These are phyloP conservation scores for Mesochorus sp. DNA, from an alignment of 2,888 invertebrate species.

Conservation along the genomic window DNA sequence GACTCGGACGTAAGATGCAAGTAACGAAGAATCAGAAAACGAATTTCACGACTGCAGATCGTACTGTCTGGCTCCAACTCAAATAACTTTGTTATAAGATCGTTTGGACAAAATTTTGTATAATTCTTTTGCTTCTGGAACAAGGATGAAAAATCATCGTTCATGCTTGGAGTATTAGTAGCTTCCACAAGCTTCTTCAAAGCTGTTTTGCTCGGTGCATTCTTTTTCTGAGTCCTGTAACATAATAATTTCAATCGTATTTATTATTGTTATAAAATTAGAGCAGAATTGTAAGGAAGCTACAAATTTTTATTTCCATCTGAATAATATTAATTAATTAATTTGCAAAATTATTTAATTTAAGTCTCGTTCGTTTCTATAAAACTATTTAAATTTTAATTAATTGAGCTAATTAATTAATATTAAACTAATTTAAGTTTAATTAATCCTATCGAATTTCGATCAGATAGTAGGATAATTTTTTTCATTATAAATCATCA, in stretches of 20 bases:
- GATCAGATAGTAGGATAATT: too few relatives aligned
- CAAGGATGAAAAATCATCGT: background rate
- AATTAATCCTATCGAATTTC: too few relatives aligned
- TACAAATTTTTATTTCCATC: too few relatives aligned
- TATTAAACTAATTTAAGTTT: too few relatives aligned
- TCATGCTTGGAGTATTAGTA: background rate
- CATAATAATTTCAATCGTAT: too few relatives aligned
- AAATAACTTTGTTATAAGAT: slow-evolving; percentile 23
- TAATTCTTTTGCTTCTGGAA: background rate
- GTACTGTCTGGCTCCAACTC: background rate
- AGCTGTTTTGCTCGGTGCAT: background rate
- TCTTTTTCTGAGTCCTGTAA: background rate
- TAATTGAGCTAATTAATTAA: too few relatives aligned
- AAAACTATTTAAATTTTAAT: too few relatives aligned
- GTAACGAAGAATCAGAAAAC: slow-evolving; percentile 30
- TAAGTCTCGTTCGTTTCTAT: too few relatives aligned
- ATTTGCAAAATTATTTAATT: too few relatives aligned
- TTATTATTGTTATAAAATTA: too few relatives aligned
- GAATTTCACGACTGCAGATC: slow-evolving; percentile 2
- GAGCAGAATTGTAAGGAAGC: background rate
- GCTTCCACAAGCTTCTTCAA: background rate
- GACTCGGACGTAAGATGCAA: slow-evolving; percentile 18
- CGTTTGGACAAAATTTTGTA: slow-evolving; percentile 15
- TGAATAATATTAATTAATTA: too few relatives aligned
- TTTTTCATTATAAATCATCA: too few relatives aligned